Base-by-base conservation (phyloP, 1,140 invertebrate species). In the Panonychus citri region DNA sequence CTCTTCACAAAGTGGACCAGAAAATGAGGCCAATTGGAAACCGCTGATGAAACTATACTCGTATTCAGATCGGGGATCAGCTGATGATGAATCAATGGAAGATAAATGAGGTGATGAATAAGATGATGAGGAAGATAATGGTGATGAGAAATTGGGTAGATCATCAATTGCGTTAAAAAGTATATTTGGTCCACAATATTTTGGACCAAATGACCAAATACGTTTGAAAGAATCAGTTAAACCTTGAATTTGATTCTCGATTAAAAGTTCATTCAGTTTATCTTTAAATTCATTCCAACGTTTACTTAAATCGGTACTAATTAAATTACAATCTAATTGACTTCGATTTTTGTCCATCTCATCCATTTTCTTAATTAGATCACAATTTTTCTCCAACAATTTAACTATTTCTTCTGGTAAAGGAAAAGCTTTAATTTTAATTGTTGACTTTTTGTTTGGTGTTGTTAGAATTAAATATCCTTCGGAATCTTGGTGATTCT, bases 1-100 rank as follows among this genome's bases (percentile, higher is more conserved):
- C 65, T 96, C 91, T 67, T 95, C 87, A 71, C 91, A 96, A 21
- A 95, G 66, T 4, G 89, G 87, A 4, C 93, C 91, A 49, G 83
- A 78, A 17, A 82, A 68, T 2, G 85, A 82, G 0, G 87, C 87
- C 64, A 96, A 68, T 75, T 96, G 86, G 69, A 96, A 98, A 2
- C 93, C 91, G 73, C 83, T 90, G 2, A 96, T 74, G 66, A 96
- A 79, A 69, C 80, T 84, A 66, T 75, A 80, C 63, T 81, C 81
- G 65, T 77, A 84, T 59, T 57, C 40, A 46, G 15, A 21, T 12
- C 42, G 8, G 21, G 28, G 17, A 49, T 61, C 61, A 12, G 53
- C 30, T 37, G 34, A 3, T 26, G 55, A 59, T 48, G 54, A 37
- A 54, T 64, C 77, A 74, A 62, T 70, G 68, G 21, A 76, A n/a